phyloP scores from a whole-genome alignment of 2,797 vertebrate species.

The Graptemys geographica region DNA sequence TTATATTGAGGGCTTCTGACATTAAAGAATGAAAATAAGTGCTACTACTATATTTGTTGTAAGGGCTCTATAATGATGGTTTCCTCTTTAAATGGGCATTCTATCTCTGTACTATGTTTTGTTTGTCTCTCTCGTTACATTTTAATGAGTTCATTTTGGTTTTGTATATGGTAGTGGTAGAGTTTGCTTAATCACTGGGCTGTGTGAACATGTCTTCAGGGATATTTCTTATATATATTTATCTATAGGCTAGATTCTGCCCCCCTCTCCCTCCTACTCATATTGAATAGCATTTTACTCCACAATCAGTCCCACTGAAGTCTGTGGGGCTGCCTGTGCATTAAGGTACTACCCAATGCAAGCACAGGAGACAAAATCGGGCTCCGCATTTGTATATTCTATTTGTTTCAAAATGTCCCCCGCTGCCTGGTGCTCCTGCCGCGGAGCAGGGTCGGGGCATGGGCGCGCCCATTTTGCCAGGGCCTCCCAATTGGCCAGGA shows the following conservation, averaged over 20 bases:
- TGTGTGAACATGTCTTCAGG: not conserved
- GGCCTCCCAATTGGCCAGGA: no score
- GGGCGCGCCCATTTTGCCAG: no score
- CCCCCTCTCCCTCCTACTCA: not conserved
- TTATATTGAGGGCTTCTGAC: conserved; percentile 57
- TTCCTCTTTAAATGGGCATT: conserved; percentile 44
- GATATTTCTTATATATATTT: not conserved
- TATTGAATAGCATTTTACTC: not conserved
- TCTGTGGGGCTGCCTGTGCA: not conserved
- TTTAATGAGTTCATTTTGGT: conserved; percentile 30
- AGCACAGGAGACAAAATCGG: not conserved
- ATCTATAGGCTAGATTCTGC: not conserved
- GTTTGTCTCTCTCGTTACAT: conserved; percentile 9
- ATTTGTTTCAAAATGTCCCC: not conserved
- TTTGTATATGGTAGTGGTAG: not conserved
- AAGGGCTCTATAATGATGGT: conserved; percentile 22
- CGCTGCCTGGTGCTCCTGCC: no score
- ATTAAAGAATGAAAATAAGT: conserved; percentile 54
- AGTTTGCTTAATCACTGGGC: not conserved
- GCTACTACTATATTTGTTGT: conserved; percentile 41
- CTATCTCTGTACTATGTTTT: not conserved
- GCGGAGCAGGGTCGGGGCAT: no score
- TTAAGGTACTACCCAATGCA: not conserved
- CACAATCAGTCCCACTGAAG: not conserved
- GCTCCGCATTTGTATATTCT: not conserved